Evolutionary conservation across 2,888 invertebrate genomes (phyloP), one percentile per base, ranked within the genome.

Genomic region (Synergus itoensis): DNA sequence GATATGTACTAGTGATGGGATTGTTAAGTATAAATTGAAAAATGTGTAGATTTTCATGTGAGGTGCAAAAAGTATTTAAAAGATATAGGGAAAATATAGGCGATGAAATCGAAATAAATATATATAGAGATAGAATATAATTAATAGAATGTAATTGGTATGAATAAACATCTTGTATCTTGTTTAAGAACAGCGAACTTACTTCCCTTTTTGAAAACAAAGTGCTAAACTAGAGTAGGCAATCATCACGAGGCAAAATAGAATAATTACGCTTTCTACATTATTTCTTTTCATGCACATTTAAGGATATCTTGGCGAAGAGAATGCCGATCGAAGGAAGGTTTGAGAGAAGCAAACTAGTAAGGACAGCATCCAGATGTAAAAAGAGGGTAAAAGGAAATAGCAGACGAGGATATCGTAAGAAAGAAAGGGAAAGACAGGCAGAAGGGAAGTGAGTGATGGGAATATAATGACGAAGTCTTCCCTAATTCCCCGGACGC

Each of bases 391-490:
- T 21, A 60, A 73, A 65, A 80, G 62, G 40, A 77, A 65, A 53
- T n/a, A 60, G 36, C 45, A 41, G 21, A 73, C 57, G 75, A 63
- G 78, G 60, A 75, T 60, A 41, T 67, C 64, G 18, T 57, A 76
- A 63, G 73, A 45, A 76, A 80, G 77, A 82, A 80, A 73, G 78
- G 77, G 81, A 80, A 77, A 64, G 65, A 81, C 73, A 80, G 83
- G 82, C 79, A 82, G 81, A 77, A 81, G 85, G 84, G 82, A 84
- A 87, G 85, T 88, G 88, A 89, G 87, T 87, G 88, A 89, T 90
- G 88, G 82, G 85, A 89, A 87, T 88, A 89, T 89, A 90, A 90
- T 89, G 89, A 90, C 86, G 87, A 83, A 84, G 87, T 82, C 86
- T 88, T 87, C 87, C 84, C 89, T 89, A 89, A 90, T 90, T 84